Percentiles rank a stretch among this genome's conserved stretches.
Evolutionary conservation across 2,113 vertebrate genomes (phyloP).

Genomic region (Camelus dromedarius): DNA sequence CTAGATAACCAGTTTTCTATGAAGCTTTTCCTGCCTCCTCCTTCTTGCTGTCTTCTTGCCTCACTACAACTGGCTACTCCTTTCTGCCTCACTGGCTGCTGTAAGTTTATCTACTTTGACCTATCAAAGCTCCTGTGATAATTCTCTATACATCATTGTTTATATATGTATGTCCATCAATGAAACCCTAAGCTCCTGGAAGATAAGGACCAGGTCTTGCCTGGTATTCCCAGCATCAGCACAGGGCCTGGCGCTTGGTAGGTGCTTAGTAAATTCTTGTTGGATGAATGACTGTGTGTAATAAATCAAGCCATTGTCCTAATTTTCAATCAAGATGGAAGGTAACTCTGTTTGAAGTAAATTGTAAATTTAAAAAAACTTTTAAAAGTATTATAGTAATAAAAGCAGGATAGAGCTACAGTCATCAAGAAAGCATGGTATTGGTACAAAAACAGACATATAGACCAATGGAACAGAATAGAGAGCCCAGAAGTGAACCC

Average conservation of each 20-base stretch:
- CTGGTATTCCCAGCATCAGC: neutral
- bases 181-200: neutral
- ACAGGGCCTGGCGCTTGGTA: neutral
- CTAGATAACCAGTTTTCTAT: neutral
- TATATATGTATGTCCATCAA: neutral
- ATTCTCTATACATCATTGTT: neutral
- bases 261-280: neutral
- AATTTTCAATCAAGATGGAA: conserved; percentile 35
- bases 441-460: too few relatives aligned
- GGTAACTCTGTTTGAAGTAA: neutral
- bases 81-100: neutral
- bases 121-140: neutral
- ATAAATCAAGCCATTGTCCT: neutral
- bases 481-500: too few relatives aligned
- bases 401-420: neutral
- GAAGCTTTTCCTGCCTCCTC: neutral
- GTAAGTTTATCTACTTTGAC: neutral
- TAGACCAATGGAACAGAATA: too few relatives aligned
- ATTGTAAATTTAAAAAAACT: neutral
- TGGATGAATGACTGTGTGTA: neutral
- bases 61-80: neutral
- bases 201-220: neutral
- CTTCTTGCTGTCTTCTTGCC: neutral
- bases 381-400: neutral
- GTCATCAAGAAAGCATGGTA: too few relatives aligned